Conservation (phyloP, 1,140 invertebrate species). For the Charaxes varanes region DNA sequence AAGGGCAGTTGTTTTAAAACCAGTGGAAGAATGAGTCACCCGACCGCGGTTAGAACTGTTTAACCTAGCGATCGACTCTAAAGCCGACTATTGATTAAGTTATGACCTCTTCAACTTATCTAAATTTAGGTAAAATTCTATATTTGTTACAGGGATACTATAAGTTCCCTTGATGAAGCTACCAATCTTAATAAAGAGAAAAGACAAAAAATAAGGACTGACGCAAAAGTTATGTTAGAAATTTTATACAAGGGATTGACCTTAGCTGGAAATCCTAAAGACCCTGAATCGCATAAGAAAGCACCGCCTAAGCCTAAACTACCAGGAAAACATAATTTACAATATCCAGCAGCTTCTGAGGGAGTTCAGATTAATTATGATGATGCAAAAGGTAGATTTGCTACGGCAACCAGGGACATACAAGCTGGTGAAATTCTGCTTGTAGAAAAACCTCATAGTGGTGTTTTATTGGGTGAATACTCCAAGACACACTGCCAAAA, state of each 20-base stretch:
- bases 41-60: too few species aligned
- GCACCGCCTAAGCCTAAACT: constrained; percentile 53
- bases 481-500: constrained; percentile 82
- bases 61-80: too few species aligned
- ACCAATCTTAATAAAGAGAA: constrained; percentile 79
- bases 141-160: constrained; percentile 69
- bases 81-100: too few species aligned
- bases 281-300: constrained; percentile 46
- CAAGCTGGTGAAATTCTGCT: constrained; percentile 80
- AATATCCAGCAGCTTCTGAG: constrained; percentile 75
- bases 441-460: constrained; percentile 83
- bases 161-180: constrained; percentile 78
- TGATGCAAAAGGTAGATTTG: constrained; percentile 71
- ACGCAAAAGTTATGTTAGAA: constrained; percentile 83
- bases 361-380: constrained; percentile 74
- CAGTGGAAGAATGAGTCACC: too few species aligned
- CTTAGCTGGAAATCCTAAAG: constrained; percentile 57
- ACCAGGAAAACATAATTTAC: constrained; percentile 63
- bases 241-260: constrained; percentile 77
- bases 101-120: too few species aligned
- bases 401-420: constrained; percentile 78
- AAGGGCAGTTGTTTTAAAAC: too few species aligned
- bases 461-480: constrained; percentile 82
- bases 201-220: constrained; percentile 78
- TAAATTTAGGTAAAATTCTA: constrained; percentile 1